Evolutionary conservation across 1,140 invertebrate species (phyloP).

Genomic region (Hycleus cichorii): DNA sequence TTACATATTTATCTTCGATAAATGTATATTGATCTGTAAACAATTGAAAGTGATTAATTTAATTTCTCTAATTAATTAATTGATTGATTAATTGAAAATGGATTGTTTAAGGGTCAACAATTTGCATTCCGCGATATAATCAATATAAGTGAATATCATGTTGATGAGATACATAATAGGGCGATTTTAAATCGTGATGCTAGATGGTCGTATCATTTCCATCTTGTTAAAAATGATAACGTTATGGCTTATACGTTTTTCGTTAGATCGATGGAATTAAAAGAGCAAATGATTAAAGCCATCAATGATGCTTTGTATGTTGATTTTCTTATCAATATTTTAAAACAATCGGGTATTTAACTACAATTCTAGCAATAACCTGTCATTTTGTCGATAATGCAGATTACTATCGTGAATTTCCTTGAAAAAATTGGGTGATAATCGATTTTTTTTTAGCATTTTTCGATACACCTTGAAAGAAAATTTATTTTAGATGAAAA

Average conservation of each 20-base stretch:
- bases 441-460: no score
- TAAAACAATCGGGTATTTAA: no score
- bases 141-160: constrained; percentile 73
- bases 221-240: constrained; percentile 74
- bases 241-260: constrained; percentile 83
- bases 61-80: background rate
- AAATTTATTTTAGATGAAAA: no score
- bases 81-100: background rate
- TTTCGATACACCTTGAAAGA: no score
- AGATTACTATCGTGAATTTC: no score
- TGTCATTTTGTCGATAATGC: no score
- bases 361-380: no score
- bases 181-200: constrained; percentile 58
- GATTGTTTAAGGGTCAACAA: constrained; percentile 65
- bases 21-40: constrained; percentile 93
- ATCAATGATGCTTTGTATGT: constrained; percentile 84
- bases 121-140: constrained; percentile 87
- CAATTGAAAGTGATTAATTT: constrained; percentile 37
- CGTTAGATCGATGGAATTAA: constrained; percentile 80
- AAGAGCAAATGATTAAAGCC: constrained; percentile 86
- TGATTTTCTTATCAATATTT: background rate
- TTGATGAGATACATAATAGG: constrained; percentile 68
- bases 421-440: no score
- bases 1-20: constrained; percentile 96
- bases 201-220: constrained; percentile 74